Evolutionary conservation across 2,113 vertebrate genomes (phyloP), one percentile per base, ranked within the genome.

Genomic region (Ciconia boyciana): DNA sequence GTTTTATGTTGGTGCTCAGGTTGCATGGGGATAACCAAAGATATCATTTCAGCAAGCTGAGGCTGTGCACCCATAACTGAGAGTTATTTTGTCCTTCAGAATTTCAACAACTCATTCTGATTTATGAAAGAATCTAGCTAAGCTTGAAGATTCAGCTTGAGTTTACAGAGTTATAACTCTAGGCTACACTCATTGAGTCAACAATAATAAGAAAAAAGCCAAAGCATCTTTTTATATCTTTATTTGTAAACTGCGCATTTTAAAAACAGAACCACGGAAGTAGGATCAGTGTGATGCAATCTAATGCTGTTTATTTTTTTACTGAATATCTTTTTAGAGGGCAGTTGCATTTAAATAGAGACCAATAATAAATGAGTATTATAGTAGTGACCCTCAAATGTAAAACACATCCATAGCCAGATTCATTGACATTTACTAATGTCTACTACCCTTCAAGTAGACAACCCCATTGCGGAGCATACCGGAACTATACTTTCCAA

Each of bases 61-160:
- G 60, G 62, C 60, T 83, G 62, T 80, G 46, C 25, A 48, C 66
- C 31, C 57, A 39, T 93, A 94, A 64, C 43, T 43, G 28, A 79
- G 84, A 94, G 29, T 74, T 91, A 89, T 89, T 96, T 90, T 95
- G 82, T 90, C 91, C 80, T 94, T 94, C 72, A 71, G 84, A 94
- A 86, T 81, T 91, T 90, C 87, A 94, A 43, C 81, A 82, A 55
- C 32, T 79, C 71, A 46, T 86, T 83, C 85, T 95, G 93, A 93
- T 74, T 96, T 96, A 91, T 85, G 84, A 66, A 90, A 69, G 81
- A 86, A 44, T 90, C 64, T 71, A 54, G 62, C 78, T 83, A 77
- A 79, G 71, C 75, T 85, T 93, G 82, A 94, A 94, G 84, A 95
- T 90, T 94, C 91, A 95, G 71, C 81, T 80, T 77, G 82, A 83